Evolutionary conservation across 2,888 invertebrate species (phyloP).

Genomic region (Arenicola marina): DNA sequence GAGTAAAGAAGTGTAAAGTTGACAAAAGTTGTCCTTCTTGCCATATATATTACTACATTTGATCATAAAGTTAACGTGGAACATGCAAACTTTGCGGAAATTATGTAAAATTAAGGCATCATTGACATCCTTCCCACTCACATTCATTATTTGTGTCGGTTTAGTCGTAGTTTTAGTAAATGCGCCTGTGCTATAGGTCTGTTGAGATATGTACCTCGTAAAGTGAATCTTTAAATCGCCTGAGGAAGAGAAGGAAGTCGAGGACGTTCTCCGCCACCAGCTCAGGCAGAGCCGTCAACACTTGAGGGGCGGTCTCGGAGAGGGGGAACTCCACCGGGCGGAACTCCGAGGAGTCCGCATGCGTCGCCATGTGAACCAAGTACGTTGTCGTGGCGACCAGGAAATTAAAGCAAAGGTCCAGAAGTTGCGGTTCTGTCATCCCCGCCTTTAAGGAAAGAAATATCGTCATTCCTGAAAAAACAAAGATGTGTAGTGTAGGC

Average conservation of each 20-base stretch:
- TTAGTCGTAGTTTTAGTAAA: too few species aligned
- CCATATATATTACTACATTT: too few species aligned
- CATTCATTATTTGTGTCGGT: too few species aligned
- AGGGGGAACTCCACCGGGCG: slow-evolving; percentile 48
- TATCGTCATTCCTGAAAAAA: slow-evolving; percentile 49
- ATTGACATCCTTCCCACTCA: too few species aligned
- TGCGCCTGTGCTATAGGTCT: too few species aligned
- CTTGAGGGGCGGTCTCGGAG: slow-evolving; percentile 40
- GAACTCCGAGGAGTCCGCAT: slow-evolving; percentile 38
- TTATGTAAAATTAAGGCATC: too few species aligned
- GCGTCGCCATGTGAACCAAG: slow-evolving; percentile 79
- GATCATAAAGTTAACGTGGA: too few species aligned
- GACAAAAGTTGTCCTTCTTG: too few species aligned
- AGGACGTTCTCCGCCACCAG: slow-evolving; percentile 86
- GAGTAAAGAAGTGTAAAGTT: too few species aligned
- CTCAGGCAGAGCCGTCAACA: slow-evolving; percentile 77
- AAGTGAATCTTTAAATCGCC: slow-evolving; percentile 53
- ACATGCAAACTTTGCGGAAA: too few species aligned
- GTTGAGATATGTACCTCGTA: slow-evolving; percentile 55
- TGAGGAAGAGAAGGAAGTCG: slow-evolving; percentile 74
- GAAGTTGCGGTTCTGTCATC: slow-evolving; percentile 75
- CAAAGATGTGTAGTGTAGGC: too few species aligned
- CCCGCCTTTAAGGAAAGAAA: slow-evolving; percentile 65
- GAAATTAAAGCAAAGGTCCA: slow-evolving; percentile 75
- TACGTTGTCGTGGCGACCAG: slow-evolving; percentile 82